Conservation (phyloP, 2,888 invertebrate species). For the Lasioglossum malachurum region DNA sequence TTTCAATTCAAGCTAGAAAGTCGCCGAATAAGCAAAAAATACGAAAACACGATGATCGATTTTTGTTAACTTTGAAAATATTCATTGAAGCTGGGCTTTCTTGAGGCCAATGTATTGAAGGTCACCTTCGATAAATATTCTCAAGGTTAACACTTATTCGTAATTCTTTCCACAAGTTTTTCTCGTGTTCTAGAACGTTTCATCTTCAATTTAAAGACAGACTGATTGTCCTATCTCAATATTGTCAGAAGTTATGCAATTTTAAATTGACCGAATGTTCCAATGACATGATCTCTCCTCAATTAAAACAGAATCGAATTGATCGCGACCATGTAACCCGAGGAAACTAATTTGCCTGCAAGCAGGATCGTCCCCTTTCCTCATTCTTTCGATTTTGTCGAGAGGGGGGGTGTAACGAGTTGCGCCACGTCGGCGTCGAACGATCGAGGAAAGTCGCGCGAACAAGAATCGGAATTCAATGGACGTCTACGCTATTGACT, state of each 20-base stretch:
- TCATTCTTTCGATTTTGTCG: no score
- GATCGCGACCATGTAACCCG: background rate
- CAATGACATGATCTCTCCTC: background rate
- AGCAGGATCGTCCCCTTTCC: background rate
- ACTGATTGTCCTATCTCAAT: background rate
- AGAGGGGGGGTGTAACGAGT: background rate
- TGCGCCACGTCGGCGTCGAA: background rate
- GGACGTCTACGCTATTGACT: constrained; percentile 53
- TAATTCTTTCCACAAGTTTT: background rate
- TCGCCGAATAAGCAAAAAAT: background rate
- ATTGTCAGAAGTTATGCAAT: background rate
- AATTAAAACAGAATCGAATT: background rate
- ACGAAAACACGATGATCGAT: background rate
- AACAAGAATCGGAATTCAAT: constrained; percentile 29
- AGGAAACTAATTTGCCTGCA: background rate
- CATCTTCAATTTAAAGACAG: background rate
- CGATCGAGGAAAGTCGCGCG: background rate
- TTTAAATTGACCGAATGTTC: background rate
- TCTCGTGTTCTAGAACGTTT: background rate
- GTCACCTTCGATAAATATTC: background rate
- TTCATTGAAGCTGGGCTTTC: background rate
- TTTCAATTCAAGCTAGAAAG: background rate
- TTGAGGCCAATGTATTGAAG: background rate
- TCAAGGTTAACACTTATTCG: background rate
- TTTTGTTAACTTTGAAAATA: background rate